Base-by-base conservation (phyloP, 2,888 invertebrate genomes). In the Trichacis sp. region DNA sequence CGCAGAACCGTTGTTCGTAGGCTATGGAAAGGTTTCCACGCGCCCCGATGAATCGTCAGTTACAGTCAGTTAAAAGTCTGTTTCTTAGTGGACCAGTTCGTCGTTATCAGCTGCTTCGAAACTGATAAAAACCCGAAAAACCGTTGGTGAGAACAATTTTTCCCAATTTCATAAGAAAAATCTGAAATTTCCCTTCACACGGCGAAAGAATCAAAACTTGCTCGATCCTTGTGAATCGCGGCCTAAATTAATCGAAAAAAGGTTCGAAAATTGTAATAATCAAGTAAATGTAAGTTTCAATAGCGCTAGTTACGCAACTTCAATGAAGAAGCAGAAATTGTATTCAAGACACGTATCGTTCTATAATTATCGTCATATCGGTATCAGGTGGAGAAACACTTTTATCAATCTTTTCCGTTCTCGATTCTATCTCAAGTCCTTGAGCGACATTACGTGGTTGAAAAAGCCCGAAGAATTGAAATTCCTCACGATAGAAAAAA, bases 21-120 rank as follows among this genome's bases (percentile, higher is more conserved):
- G 58, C 50, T 49, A 58, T 58, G 64, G 68, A 63, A 69, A 71
- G 70, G 67, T 71, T 59, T 69, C 55, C 69, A 66, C 62, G 67
- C 63, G 63, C 48, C 52, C 54, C 60, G 55, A 57, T 51, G 38
- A 56, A 61, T 69, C 56, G 65, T 70, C n/a, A n/a, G n/a, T n/a
- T n/a, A n/a, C n/a, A n/a, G n/a, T n/a, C 74, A 75, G 75, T 74
- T 72, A 70, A 58, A 64, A 74, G 71, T 69, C 71, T 70, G 71
- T 74, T 74, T 70, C 70, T 66, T 69, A 59, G 68, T 69, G 68
- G 71, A 65, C 70, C 65, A 72, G 69, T 68, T 70, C 64, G 63
- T 55, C 57, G 53, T 50, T 36, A 66, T 40, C 60, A 47, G 43
- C 57, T 49, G 54, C 33, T 48, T 52, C 33, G 49, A 24, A 24